Evolutionary conservation across 23 tunicate genomes (phyloP), one percentile per base, ranked within the genome.

Genomic region (Phallusia fumigata): DNA sequence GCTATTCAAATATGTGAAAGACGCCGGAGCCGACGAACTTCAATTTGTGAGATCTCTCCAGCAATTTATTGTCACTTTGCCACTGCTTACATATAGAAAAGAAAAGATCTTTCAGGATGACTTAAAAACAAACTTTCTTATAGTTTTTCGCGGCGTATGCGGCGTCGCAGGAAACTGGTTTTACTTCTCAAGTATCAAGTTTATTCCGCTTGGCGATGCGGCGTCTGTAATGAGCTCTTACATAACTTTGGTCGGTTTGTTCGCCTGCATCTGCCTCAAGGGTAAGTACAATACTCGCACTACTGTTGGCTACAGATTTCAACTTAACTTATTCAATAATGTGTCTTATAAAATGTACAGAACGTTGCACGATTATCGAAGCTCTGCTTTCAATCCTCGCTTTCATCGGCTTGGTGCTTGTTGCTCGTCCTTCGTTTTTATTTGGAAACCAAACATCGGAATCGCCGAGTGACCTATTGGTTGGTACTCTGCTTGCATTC

Each of bases 201-300:
- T 58, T 58, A 58, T 58, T 58, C 69, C 69, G 3, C 69, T 58
- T 16, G 13, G 69, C 16, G 69, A 58, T 58, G 69, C 69, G 28
- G 16, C 13, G 16, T 58, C 69, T 58, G 28, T 58, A 13, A 58
- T 13, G 69, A 58, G 28, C 28, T 58, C 69, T 5, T 21, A 58
- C 28, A 24, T 58, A 6, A 58, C 69, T 22, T 16, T 58, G 69
- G 69, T 58, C 28, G 28, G 69, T 24, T 58, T 58, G 69, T 58
- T 58, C 16, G 69, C 69, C 69, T 58, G 69, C 69, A 24, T 58
- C 69, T 58, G 69, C 16, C 69, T 58, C 69, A 58, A 58, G 28
- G 69, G 69, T 58, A 24, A 22, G 69, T 58, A 10, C 5, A 40
- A 40, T 40, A 40, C 8, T 10, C 47, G 47, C 5, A 3, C 10